These are phyloP conservation scores for Pygoscelis antarcticus DNA, from an alignment of 2,113 vertebrate species.

Conservation along the genomic window DNA sequence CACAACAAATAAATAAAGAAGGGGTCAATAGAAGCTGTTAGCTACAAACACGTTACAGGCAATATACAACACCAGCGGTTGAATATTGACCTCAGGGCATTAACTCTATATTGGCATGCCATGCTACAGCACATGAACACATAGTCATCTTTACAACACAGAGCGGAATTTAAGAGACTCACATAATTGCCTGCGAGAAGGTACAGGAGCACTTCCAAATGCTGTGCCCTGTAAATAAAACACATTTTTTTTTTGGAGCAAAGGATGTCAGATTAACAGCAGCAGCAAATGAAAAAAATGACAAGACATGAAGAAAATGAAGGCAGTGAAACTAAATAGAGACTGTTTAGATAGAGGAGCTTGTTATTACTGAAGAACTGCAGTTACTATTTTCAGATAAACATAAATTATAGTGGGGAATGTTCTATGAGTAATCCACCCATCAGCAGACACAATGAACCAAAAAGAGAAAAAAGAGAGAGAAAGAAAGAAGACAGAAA, in stretches of 20 bases:
- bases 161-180: slow-evolving; percentile 80
- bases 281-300: slow-evolving; percentile 63
- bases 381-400: slow-evolving; percentile 44
- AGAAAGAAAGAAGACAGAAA: background rate
- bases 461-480: background rate
- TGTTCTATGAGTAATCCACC: background rate
- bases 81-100: slow-evolving; percentile 76
- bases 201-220: slow-evolving; percentile 82
- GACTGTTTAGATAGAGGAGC: slow-evolving; percentile 16
- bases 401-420: slow-evolving; percentile 22
- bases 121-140: slow-evolving; percentile 83
- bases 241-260: slow-evolving; percentile 79
- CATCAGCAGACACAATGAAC: background rate
- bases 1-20: slow-evolving; percentile 53
- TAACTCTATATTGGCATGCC: slow-evolving; percentile 76
- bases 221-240: slow-evolving; percentile 85
- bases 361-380: slow-evolving; percentile 24
- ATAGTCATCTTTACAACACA: slow-evolving; percentile 79
- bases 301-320: slow-evolving; percentile 46
- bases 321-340: slow-evolving; percentile 16
- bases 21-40: slow-evolving; percentile 57
- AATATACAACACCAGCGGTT: slow-evolving; percentile 77
- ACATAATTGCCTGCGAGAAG: slow-evolving; percentile 84
- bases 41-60: slow-evolving; percentile 66
- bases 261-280: slow-evolving; percentile 72